Conservation (phyloP, 64 coral and sea anemone genomes). For the Montipora capricornis region DNA sequence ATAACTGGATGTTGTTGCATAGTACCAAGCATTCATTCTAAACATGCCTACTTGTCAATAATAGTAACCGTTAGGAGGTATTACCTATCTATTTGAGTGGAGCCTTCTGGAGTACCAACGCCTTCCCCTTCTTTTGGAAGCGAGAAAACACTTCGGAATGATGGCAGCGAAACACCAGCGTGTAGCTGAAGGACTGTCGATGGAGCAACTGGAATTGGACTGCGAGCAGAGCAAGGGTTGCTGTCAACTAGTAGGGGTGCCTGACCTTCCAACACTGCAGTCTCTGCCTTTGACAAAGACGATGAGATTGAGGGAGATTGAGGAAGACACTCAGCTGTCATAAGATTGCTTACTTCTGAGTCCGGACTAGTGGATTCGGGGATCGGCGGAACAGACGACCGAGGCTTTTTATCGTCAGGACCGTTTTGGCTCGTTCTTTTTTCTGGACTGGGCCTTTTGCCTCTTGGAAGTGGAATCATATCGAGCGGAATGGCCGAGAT, state of each 20-base stretch:
- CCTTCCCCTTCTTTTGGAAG: constrained; percentile 58
- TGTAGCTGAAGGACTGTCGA: constrained; percentile 25
- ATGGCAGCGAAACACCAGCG: constrained; percentile 69
- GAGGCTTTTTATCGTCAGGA: background rate
- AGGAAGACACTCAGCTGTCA: constrained; percentile 71
- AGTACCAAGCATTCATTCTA: background rate
- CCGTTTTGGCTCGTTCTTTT: background rate
- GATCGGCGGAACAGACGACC: background rate
- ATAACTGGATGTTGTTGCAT: no score
- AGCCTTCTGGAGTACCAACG: background rate
- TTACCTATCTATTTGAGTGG: background rate
- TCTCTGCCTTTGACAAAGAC: constrained; percentile 49
- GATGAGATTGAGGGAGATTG: constrained; percentile 81
- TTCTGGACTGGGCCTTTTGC: constrained; percentile 26
- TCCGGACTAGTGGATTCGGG: constrained; percentile 42
- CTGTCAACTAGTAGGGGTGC: constrained; percentile 85
- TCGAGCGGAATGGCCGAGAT: constrained; percentile 11
- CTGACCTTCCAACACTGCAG: constrained; percentile 52
- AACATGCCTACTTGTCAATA: background rate
- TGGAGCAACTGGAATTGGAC: constrained; percentile 79
- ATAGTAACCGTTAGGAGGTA: background rate
- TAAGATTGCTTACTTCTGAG: constrained; percentile 64
- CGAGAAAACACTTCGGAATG: constrained; percentile 86
- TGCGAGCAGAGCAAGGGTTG: constrained; percentile 85
- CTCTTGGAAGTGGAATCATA: constrained; percentile 46